These are phyloP conservation scores for Arge pagana DNA, from an alignment of 2,888 invertebrate species.

Conservation along the genomic window DNA sequence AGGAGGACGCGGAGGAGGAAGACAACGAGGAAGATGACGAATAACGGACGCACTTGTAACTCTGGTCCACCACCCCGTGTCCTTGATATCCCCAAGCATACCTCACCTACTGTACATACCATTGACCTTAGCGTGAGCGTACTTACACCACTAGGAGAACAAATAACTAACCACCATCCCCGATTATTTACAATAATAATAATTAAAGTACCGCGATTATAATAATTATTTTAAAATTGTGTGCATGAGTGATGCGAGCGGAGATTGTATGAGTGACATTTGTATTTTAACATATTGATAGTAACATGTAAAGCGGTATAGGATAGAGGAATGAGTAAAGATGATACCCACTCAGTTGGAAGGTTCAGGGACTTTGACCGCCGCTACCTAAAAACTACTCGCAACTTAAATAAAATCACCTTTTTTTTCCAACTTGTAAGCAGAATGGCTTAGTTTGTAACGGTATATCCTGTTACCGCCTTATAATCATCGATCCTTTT, in stretches of 20 bases:
- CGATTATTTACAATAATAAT: constrained; percentile 49
- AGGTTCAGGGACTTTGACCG: constrained; percentile 19
- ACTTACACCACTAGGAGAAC: constrained; percentile 56
- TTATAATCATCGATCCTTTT: constrained; percentile 45
- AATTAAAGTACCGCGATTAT: constrained; percentile 50
- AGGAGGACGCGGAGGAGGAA: constrained; percentile 69
- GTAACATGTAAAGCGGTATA: constrained; percentile 58
- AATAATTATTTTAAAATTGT: constrained; percentile 57
- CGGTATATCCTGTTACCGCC: constrained; percentile 8
- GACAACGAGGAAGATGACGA: constrained; percentile 67
- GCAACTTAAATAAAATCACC: constrained; percentile 7
- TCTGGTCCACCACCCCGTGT: constrained; percentile 58
- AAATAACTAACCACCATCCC: constrained; percentile 54
- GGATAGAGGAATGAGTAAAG: constrained; percentile 43
- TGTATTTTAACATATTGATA: constrained; percentile 60
- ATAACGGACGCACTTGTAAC: constrained; percentile 56
- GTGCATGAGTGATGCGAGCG: constrained; percentile 47
- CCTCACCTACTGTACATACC: constrained; percentile 60
- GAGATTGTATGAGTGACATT: constrained; percentile 54
- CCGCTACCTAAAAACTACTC: constrained; percentile 3
- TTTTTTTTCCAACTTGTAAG: constrained; percentile 11
- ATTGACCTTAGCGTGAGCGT: constrained; percentile 59
- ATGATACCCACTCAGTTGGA: constrained; percentile 10
- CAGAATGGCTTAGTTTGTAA: constrained; percentile 10
- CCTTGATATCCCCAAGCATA: constrained; percentile 52